A percentile compares a stretch with the other conserved stretches of the same genome.
These are phyloP conservation scores for Sesamia inferens DNA, from an alignment of 2,888 invertebrate species.

Conservation along the genomic window DNA sequence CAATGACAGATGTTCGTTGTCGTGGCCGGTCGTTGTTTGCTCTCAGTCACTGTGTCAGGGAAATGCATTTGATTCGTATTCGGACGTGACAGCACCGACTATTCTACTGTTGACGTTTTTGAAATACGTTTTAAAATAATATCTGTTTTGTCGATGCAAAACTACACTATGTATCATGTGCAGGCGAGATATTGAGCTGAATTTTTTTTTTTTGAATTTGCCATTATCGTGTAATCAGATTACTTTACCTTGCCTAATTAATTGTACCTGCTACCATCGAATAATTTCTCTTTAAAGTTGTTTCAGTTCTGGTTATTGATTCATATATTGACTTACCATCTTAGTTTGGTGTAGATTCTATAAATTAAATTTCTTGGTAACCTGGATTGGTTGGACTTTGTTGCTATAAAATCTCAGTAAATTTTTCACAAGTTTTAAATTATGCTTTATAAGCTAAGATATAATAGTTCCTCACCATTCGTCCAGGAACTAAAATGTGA, in stretches of 20 bases:
- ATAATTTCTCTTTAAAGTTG: neutral
- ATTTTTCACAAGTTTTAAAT: conserved; percentile 1
- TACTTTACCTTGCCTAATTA: neutral
- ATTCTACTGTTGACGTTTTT: conserved; percentile 33
- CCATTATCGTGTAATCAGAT: neutral
- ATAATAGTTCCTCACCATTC: conserved; percentile 4
- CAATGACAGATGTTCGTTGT: conserved; percentile 56
- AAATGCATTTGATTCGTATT: conserved; percentile 51
- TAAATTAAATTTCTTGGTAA: conserved; percentile 4
- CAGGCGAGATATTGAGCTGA: neutral
- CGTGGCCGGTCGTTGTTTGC: conserved; percentile 49
- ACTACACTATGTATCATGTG: neutral
- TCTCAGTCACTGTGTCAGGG: conserved; percentile 45
- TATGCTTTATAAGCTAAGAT: conserved; percentile 9
- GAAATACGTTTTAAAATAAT: conserved; percentile 7
- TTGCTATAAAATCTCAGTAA: neutral
- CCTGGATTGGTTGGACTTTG: neutral
- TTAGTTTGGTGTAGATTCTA: conserved; percentile 4
- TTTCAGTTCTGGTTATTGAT: neutral
- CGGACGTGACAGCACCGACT: conserved; percentile 34
- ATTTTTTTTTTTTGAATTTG: conserved; percentile 10
- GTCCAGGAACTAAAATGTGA: neutral
- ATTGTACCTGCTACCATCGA: neutral
- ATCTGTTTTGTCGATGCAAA: neutral
- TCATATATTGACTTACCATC: neutral